Base-by-base conservation (phyloP, 2,797 vertebrate species). In the Thaleichthys pacificus region DNA sequence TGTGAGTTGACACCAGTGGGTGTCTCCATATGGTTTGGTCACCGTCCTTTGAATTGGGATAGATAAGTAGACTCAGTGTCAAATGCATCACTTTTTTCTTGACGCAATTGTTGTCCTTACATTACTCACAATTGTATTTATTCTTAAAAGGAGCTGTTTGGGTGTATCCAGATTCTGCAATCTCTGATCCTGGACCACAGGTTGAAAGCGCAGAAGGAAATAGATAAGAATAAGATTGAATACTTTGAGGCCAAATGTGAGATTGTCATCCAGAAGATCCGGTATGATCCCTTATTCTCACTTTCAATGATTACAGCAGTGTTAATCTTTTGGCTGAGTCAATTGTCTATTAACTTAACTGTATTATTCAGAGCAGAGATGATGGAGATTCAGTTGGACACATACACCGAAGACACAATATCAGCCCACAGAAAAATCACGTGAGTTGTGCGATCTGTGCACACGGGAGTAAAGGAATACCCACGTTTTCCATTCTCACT, bases 171-270 rank as follows among this genome's bases (percentile, higher is more conserved):
- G 71, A 82, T 95, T 24, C 90, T 97, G 0, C 93, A 94, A 88
- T 87, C 85, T 5, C 86, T 97, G 69, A 89, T 95, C 70, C 84
- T 92, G 63, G 93, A 96, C 63, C 92, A 93, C 69, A 89, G 93
- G n/a, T 91, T 96, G 62, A 92, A 87, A 65, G 82, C 90, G 49
- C 95, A 96, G 84, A 92, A 91, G 1, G 91, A 96, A n/a, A 69
- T 96, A 11, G 95, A 97, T 79, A 70, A 60, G 11, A 93, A 93
- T 78, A 95, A 93, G 71, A 82, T 94, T 1, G 91, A 94, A 49
- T 97, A 97, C 85, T 86, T 96, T 75, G 94, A 96, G 78, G 89
- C 91, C 56, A 97, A 96, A 88, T 95, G 93, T 85, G 93, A 90
- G 63, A 91, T 96, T 63, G 90, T 94, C 81, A 84, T 94, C 67